These are phyloP conservation scores for Synergus umbraculus DNA, from an alignment of 2,888 invertebrate species.

Conservation along the genomic window DNA sequence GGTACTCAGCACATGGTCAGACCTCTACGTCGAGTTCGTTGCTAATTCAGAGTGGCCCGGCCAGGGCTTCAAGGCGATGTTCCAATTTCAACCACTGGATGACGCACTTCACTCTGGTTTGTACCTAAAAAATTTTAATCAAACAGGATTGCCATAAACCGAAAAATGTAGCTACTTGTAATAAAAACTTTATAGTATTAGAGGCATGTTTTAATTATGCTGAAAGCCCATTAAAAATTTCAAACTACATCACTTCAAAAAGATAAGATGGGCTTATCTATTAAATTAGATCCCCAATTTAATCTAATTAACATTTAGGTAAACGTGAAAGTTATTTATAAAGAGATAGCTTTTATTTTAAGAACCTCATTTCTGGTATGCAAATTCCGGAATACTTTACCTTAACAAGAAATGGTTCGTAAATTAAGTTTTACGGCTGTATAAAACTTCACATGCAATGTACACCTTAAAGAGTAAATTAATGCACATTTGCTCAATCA, in stretches of 20 bases:
- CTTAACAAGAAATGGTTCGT: background rate
- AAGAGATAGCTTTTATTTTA: background rate
- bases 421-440: background rate
- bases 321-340: background rate
- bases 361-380: background rate
- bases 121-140: background rate
- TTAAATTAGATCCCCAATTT: background rate
- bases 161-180: too few relatives aligned
- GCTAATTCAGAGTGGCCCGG: slow-evolving; percentile 89
- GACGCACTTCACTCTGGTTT: slow-evolving; percentile 71
- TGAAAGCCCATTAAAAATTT: too few relatives aligned
- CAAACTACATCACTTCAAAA: too few relatives aligned
- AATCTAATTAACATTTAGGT: background rate
- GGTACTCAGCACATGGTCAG: slow-evolving; percentile 89
- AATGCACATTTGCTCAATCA: background rate
- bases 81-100: slow-evolving; percentile 85
- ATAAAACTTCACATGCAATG: slow-evolving; percentile 4
- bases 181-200: too few relatives aligned
- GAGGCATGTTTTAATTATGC: too few relatives aligned
- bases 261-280: too few relatives aligned
- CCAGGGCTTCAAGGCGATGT: slow-evolving; percentile 88
- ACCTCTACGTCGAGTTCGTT: slow-evolving; percentile 90
- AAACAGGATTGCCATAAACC: background rate
- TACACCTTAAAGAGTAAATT: slow-evolving; percentile 6
- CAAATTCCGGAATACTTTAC: background rate